Evolutionary conservation across 1,140 invertebrate species (phyloP), one percentile per base, ranked within the genome.

Genomic region (Drosophila simulans): DNA sequence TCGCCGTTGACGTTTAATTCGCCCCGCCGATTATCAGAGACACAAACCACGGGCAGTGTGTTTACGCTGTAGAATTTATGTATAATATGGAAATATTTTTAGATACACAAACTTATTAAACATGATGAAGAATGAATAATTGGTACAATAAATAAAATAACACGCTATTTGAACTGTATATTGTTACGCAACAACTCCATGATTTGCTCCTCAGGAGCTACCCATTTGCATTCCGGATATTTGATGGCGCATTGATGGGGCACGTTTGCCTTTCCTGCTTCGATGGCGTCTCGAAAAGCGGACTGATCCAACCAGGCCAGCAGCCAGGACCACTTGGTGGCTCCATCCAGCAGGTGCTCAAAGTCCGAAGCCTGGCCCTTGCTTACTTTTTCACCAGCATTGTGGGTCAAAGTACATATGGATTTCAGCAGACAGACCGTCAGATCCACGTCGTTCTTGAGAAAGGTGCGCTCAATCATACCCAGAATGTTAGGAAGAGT

Each of bases 191-290:
- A 13, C 12, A 89, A 15, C 1, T 90, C 37, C 0, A 62, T 7
- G 0, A 91, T 39, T 10, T 85, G 43, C 5, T 82, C 59, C 22
- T 90, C 82, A 1, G 90, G 83, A 5, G 58, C 71, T 0, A 55
- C 34, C 90, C 90, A 91, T 34, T 74, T 72, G 49, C 90, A 91
- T 11, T 58, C 45, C 0, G 86, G 68, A 75, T 90, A 91, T 35
- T 79, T 81, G 2, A 31, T 10, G 2, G 25, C 22, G 42, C 90
- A 91, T 12, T 80, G 40, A 13, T 71, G 25, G 0, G 46, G 12
- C 0, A 5, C 5, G 3, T 40, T 4, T 0, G 51, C 49, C 20
- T 74, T 74, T n/a, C 80, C 82, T 0, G 85, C 74, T 35, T 77
- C 59, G 13, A 91, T 68, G 25, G 83, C 78, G 5, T 79, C 71